Evolutionary conservation across 2,888 invertebrate species (phyloP).

Genomic region (Pandemis corylana): DNA sequence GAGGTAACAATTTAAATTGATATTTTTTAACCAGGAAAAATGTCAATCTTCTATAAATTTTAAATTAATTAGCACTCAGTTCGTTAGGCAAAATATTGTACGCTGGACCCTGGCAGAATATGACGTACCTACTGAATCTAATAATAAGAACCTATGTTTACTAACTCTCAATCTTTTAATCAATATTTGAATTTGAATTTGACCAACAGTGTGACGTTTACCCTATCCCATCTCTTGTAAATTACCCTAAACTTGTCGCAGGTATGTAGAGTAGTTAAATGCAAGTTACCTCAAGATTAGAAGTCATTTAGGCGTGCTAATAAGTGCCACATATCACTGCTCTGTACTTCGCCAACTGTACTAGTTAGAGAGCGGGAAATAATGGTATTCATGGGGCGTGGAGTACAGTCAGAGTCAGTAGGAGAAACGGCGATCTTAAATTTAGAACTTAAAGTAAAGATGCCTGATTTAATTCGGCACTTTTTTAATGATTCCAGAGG

Average conservation of each 20-base stretch:
- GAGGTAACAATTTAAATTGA: too few relatives aligned
- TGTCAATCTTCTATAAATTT: too few relatives aligned
- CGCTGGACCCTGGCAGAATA: too few relatives aligned
- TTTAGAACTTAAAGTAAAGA: not conserved
- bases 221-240: not conserved
- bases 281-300: slow-evolving; percentile 27
- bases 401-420: slow-evolving; percentile 20
- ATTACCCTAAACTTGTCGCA: slow-evolving; percentile 16
- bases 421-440: not conserved
- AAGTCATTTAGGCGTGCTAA: slow-evolving; percentile 31
- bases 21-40: too few relatives aligned
- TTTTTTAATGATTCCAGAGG: too few relatives aligned
- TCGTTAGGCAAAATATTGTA: too few relatives aligned
- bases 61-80: too few relatives aligned
- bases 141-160: too few relatives aligned
- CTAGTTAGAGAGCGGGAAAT: slow-evolving; percentile 36
- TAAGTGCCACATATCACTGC: slow-evolving; percentile 37
- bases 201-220: not conserved
- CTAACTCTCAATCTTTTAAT: too few relatives aligned
- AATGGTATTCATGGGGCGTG: slow-evolving; percentile 23
- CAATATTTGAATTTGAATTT: too few relatives aligned
- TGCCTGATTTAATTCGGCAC: too few relatives aligned
- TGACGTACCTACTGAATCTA: too few relatives aligned
- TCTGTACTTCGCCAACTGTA: slow-evolving; percentile 30
- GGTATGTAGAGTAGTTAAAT: slow-evolving; percentile 22